phyloP scores from a whole-genome alignment of 2,797 vertebrate species.

The Loriculus beryllinus region DNA sequence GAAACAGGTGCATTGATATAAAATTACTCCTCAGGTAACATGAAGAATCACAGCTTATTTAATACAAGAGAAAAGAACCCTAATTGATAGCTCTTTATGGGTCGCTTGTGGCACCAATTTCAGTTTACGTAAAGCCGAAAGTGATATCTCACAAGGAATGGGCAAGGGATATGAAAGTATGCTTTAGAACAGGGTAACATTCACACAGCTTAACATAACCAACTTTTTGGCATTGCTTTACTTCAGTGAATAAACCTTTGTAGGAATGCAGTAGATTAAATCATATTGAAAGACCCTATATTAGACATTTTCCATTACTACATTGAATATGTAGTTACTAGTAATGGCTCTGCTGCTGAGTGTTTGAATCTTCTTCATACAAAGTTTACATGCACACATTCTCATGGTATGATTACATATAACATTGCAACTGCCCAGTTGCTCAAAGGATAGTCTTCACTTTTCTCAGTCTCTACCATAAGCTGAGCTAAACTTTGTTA shows the following conservation, averaged over 20 bases:
- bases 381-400: neutral
- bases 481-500: neutral
- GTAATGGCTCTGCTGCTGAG: neutral
- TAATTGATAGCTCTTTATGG: neutral
- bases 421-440: neutral
- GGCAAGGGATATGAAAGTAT: neutral
- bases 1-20: neutral
- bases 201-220: neutral
- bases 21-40: neutral
- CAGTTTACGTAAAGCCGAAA: neutral
- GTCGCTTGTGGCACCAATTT: neutral
- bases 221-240: neutral
- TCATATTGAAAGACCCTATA: neutral
- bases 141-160: neutral
- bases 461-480: neutral
- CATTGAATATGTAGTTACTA: neutral
- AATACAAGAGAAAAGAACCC: neutral
- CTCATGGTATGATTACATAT: neutral
- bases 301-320: neutral
- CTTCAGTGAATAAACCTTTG: neutral
- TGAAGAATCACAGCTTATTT: neutral
- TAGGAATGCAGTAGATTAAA: neutral
- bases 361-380: neutral
- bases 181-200: neutral
- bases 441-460: neutral